Base-by-base conservation (phyloP, 2,888 invertebrate genomes). In the Arenicola marina region DNA sequence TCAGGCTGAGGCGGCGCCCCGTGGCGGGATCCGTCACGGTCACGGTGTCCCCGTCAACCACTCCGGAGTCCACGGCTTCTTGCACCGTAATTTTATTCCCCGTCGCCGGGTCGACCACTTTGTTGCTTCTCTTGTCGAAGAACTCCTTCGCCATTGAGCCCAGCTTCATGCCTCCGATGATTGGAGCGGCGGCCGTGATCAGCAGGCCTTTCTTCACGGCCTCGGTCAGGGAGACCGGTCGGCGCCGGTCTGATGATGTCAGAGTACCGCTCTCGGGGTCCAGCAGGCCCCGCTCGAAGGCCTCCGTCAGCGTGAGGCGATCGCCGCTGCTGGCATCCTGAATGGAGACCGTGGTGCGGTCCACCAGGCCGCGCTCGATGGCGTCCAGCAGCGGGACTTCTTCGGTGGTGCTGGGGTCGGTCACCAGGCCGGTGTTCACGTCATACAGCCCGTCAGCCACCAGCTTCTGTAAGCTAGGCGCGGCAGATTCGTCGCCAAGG, bases 91-190 rank as follows among this genome's bases (percentile, higher is more conserved):
- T 82, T 77, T 29, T 85, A 72, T 33, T 82, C 76, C 29, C 26
- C 4, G 71, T 84, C 18, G 91, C 91, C 1, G 92, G 92, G 68
- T 96, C 91, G 21, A 89, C 89, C 74, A 96, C 93, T 51, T 38
- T 21, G n/a, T n/a, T n/a, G n/a, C n/a, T n/a, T n/a, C n/a, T n/a
- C n/a, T n/a, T n/a, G 38, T 18, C 18, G 18, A 38, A 38, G 38
- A 38, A 18, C 11, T 38, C 38, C 38, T 38, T 38, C 11, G 38
- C 18, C 38, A 15, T 38, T 18, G 11, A 7, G 11, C 15, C 48
- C 11, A 48, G 48, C 48, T 21, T 48, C 24, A 24, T 24, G 7
- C 15, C 48, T 48, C 48, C 53, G 7, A 53, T 21, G 21, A 53
- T 21, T 28, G 53, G 53, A 4, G 28, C 53, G 11, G 53, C 53